A percentile compares a stretch with the other conserved stretches of the same genome.
These are phyloP conservation scores for Volucella inanis DNA, from an alignment of 2,888 invertebrate genomes.

Conservation along the genomic window DNA sequence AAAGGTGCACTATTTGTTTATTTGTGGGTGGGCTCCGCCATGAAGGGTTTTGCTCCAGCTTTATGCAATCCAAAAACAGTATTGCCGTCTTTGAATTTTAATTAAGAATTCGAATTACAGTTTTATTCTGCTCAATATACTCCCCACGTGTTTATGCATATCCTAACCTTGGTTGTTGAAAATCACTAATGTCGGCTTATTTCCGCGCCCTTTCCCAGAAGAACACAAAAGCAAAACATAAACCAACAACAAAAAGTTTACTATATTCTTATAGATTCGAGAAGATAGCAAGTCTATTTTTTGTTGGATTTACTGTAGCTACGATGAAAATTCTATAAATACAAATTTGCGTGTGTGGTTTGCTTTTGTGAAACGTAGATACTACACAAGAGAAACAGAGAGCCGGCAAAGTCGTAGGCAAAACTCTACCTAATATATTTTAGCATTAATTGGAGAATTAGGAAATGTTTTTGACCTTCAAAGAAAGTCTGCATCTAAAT, in stretches of 20 bases:
- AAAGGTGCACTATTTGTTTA: constrained; percentile 3
- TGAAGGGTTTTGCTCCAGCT: constrained; percentile 13
- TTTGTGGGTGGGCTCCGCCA: no score
- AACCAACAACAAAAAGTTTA: constrained; percentile 29
- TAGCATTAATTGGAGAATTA: constrained; percentile 43
- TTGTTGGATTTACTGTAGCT: background rate
- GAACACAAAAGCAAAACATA: constrained; percentile 35
- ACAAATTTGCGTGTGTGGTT: constrained; percentile 20
- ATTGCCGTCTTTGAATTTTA: constrained; percentile 39
- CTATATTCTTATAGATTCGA: constrained; percentile 19
- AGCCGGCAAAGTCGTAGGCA: constrained; percentile 32
- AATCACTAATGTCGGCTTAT: constrained; percentile 31
- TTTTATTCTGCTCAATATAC: constrained; percentile 25
- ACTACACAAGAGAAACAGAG: constrained; percentile 8
- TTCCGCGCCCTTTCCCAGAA: constrained; percentile 54
- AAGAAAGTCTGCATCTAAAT: constrained; percentile 4
- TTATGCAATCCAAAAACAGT: constrained; percentile 8
- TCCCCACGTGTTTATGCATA: constrained; percentile 13
- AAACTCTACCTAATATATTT: constrained; percentile 20
- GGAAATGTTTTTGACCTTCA: constrained; percentile 43
- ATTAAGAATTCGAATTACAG: constrained; percentile 39
- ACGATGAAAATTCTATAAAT: constrained; percentile 33
- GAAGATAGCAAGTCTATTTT: constrained; percentile 6
- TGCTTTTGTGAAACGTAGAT: background rate
- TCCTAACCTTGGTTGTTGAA: constrained; percentile 45